These are phyloP conservation scores for Clavelina lepadiformis DNA, from an alignment of 23 tunicate species.

Conservation along the genomic window DNA sequence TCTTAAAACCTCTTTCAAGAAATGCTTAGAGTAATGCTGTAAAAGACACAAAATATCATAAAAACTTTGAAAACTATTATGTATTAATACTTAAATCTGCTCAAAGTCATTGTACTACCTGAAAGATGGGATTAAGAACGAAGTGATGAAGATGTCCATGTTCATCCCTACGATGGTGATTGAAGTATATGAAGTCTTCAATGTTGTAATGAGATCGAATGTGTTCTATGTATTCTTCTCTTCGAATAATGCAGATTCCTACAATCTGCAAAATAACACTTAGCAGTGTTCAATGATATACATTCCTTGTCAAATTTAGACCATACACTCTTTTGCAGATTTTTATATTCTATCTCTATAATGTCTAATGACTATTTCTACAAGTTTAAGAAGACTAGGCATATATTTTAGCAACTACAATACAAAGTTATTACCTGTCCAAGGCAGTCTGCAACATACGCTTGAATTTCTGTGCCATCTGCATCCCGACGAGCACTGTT, in stretches of 20 bases:
- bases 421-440: conserved; percentile 51
- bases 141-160: conserved; percentile 90
- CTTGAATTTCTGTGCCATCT: conserved; percentile 86
- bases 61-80: background rate
- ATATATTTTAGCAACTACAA: too few species aligned
- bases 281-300: too few species aligned
- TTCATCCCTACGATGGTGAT: conserved; percentile 85
- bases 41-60: background rate
- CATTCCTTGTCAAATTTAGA: too few species aligned
- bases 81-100: background rate
- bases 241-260: conserved; percentile 68
- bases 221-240: conserved; percentile 82
- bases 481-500: conserved; percentile 65
- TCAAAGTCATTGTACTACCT: conserved; percentile 20
- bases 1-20: conserved; percentile 78
- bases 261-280: too few species aligned
- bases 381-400: too few species aligned
- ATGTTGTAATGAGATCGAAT: conserved; percentile 84
- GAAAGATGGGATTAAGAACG: conserved; percentile 83
- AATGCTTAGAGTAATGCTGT: conserved; percentile 82
- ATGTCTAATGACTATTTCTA: too few species aligned
- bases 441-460: conserved; percentile 78
- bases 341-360: too few species aligned
- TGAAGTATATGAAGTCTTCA: conserved; percentile 92
- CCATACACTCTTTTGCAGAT: background rate